These are phyloP conservation scores for Cyclura pinguis DNA, from an alignment of 2,797 vertebrate species.

Conservation along the genomic window DNA sequence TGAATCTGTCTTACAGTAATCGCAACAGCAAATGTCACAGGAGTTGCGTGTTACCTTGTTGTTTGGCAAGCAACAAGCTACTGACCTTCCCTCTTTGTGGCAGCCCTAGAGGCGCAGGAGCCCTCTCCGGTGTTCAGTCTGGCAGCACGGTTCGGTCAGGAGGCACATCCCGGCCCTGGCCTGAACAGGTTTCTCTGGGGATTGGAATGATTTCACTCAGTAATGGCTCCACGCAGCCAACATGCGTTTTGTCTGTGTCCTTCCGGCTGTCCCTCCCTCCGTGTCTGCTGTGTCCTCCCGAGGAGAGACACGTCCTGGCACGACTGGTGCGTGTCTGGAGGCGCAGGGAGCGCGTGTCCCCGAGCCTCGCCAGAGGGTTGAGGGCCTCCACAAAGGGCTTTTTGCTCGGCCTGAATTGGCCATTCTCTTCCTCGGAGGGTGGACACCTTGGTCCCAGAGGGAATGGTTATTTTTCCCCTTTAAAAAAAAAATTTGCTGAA, in stretches of 20 bases:
- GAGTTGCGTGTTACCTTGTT: too few relatives aligned
- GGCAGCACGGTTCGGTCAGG: too few relatives aligned
- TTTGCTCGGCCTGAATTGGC: constrained; percentile 58
- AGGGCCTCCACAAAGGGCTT: constrained; percentile 66
- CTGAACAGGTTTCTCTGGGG: too few relatives aligned
- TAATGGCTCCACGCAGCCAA: background rate
- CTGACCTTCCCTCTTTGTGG: too few relatives aligned
- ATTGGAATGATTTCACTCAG: background rate
- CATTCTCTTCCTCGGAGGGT: background rate
- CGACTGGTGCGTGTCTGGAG: constrained; percentile 24
- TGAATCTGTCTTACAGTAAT: too few relatives aligned
- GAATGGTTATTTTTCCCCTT: background rate
- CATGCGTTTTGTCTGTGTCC: background rate
- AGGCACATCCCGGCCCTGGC: too few relatives aligned
- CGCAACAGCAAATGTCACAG: too few relatives aligned
- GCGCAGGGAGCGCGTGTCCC: constrained; percentile 56
- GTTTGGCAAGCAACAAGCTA: too few relatives aligned
- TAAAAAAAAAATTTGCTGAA: background rate
- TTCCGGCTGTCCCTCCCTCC: too few relatives aligned
- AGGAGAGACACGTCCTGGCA: background rate
- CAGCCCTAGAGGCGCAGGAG: too few relatives aligned
- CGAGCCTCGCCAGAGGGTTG: background rate
- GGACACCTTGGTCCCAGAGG: background rate
- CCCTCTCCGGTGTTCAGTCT: too few relatives aligned
- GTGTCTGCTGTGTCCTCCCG: background rate